Conservation (phyloP, 2,113 vertebrate genomes). For the Oryzias melastigma region DNA sequence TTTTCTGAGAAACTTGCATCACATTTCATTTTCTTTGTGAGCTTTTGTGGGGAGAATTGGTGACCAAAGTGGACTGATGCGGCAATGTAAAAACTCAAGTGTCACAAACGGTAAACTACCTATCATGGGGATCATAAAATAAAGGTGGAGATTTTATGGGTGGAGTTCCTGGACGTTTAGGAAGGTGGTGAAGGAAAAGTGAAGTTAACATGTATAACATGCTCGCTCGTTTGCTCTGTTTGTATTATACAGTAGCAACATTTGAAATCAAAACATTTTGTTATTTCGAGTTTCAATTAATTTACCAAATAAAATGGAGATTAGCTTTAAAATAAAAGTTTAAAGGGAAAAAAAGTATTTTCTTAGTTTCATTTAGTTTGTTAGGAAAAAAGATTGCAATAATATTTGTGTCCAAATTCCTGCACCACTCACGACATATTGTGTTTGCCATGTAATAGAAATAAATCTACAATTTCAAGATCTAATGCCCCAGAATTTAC, state of each 20-base stretch:
- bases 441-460: too few species aligned
- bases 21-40: constrained; percentile 10
- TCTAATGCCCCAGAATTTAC: too few species aligned
- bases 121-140: constrained; percentile 26
- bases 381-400: too few species aligned
- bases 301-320: too few species aligned
- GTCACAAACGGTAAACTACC: constrained; percentile 46
- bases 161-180: constrained; percentile 15
- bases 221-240: background rate
- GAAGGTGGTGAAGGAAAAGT: constrained; percentile 33
- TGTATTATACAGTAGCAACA: background rate
- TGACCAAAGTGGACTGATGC: constrained; percentile 41
- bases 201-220: constrained; percentile 12
- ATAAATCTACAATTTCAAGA: too few species aligned
- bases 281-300: too few species aligned
- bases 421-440: too few species aligned
- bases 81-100: constrained; percentile 39
- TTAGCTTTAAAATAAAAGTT: too few species aligned
- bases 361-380: too few species aligned
- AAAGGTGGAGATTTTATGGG: constrained; percentile 38
- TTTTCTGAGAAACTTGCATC: constrained; percentile 15
- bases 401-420: too few species aligned
- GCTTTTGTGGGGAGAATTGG: constrained; percentile 47
- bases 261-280: too few species aligned
- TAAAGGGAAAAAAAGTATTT: too few species aligned